Evolutionary conservation across 2,113 vertebrate genomes (phyloP).

Genomic region (Lutjanus erythropterus): DNA sequence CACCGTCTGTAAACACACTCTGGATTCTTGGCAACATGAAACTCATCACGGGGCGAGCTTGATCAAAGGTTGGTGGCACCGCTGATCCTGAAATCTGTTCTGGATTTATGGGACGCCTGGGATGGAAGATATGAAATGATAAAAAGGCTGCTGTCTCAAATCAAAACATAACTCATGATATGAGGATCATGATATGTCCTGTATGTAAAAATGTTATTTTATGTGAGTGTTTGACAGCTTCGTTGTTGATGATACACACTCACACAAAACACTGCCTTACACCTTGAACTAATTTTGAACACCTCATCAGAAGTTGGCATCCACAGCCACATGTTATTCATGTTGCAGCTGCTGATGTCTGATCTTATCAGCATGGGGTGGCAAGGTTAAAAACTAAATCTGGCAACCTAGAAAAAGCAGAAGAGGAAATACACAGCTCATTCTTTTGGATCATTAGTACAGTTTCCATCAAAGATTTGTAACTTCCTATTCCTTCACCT

Average conservation of each 20-base stretch:
- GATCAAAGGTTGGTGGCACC: constrained; percentile 55
- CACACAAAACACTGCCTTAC: background rate
- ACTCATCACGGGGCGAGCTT: constrained; percentile 30
- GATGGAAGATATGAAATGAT: constrained; percentile 13
- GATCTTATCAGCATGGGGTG: constrained; percentile 13
- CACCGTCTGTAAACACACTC: constrained; percentile 54
- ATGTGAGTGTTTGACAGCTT: background rate
- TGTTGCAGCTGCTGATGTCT: constrained; percentile 37
- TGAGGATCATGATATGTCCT: background rate
- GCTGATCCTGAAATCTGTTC: constrained; percentile 51
- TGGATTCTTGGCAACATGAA: constrained; percentile 53
- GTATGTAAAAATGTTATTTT: background rate
- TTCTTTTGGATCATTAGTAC: constrained; percentile 17
- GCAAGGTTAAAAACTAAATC: constrained; percentile 31
- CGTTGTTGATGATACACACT: constrained; percentile 12
- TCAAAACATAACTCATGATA: background rate
- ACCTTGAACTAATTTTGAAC: background rate
- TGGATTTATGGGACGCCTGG: constrained; percentile 14
- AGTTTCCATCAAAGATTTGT: background rate
- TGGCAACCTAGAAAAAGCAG: constrained; percentile 19
- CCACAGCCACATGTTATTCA: constrained; percentile 1
- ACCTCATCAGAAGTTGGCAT: constrained; percentile 10
- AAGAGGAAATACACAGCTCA: background rate
- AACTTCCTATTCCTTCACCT: background rate
- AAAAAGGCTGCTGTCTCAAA: constrained; percentile 22